These are phyloP conservation scores for Hirudo medicinalis DNA, from an alignment of 1,140 invertebrate genomes.

Conservation along the genomic window DNA sequence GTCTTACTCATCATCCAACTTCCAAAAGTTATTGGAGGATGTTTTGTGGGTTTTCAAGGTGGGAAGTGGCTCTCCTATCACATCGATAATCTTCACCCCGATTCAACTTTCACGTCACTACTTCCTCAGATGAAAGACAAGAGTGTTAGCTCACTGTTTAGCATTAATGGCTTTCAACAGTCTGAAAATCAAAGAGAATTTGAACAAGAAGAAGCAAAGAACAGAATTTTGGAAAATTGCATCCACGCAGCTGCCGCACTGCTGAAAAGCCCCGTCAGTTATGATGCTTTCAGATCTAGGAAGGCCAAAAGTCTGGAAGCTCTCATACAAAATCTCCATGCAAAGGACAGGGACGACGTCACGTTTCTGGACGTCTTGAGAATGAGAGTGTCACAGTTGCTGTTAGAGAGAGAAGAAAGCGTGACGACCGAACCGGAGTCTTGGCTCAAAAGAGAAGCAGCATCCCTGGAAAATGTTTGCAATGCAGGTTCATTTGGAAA, in stretches of 20 bases:
- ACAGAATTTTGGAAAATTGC: slow-evolving; percentile 21
- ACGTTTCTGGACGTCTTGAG: slow-evolving; percentile 18
- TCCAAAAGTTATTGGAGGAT: slow-evolving; percentile 28
- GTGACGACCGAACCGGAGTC: neutral
- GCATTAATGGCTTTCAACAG: slow-evolving; percentile 8
- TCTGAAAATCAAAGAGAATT: neutral
- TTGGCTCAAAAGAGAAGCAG: slow-evolving; percentile 30
- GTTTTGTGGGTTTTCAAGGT: slow-evolving; percentile 35
- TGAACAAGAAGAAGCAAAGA: slow-evolving; percentile 8
- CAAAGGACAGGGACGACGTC: neutral
- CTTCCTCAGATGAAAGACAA: slow-evolving; percentile 25
- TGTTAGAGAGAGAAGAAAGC: slow-evolving; percentile 28
- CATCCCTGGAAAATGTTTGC: slow-evolving; percentile 27
- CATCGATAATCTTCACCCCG: slow-evolving; percentile 32
- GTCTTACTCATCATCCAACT: slow-evolving; percentile 34
- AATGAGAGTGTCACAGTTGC: slow-evolving; percentile 23
- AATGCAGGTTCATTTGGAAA: slow-evolving; percentile 32
- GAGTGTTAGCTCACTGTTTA: slow-evolving; percentile 25
- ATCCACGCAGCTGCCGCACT: slow-evolving; percentile 27
- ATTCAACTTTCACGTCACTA: slow-evolving; percentile 24
- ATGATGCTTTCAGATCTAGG: too few relatives aligned
- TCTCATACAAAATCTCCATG: neutral
- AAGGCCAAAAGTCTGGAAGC: neutral
- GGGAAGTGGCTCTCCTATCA: slow-evolving; percentile 35
- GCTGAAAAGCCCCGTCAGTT: slow-evolving; percentile 25